Conservation (phyloP, 2,113 vertebrate species). For the Chloroceryle aenea region DNA sequence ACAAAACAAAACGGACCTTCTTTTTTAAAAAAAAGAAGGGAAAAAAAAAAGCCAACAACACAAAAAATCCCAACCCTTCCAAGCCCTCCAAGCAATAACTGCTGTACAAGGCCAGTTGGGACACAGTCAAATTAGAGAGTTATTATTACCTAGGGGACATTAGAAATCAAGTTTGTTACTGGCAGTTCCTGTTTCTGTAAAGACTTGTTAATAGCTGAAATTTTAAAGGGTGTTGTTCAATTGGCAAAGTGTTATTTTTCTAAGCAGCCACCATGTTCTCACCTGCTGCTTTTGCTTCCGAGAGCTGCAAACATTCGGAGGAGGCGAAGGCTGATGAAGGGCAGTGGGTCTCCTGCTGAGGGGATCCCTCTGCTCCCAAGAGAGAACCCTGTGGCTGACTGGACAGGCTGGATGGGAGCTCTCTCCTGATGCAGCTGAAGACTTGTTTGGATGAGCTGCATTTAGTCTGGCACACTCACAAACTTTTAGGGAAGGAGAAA, state of each 20-base stretch:
- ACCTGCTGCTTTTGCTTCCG: slow-evolving; percentile 36
- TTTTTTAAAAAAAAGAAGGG: not conserved
- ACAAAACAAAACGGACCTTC: not conserved
- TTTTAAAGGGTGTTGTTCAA: slow-evolving; percentile 75
- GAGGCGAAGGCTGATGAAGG: not conserved
- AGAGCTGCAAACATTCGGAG: slow-evolving; percentile 40
- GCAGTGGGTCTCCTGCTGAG: not conserved
- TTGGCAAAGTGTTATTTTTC: slow-evolving; percentile 73
- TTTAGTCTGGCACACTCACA: not conserved
- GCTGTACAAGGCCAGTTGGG: slow-evolving; percentile 64
- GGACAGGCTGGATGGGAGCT: not conserved
- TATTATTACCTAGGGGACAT: slow-evolving; percentile 78
- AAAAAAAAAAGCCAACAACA: not conserved
- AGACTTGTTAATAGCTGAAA: slow-evolving; percentile 74
- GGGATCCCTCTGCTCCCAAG: not conserved
- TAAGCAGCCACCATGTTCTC: slow-evolving; percentile 70
- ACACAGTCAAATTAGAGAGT: slow-evolving; percentile 75
- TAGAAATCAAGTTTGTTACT: slow-evolving; percentile 78
- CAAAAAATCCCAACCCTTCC: not conserved
- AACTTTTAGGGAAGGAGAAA: not conserved
- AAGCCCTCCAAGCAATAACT: slow-evolving; percentile 60
- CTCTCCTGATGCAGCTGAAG: not conserved
- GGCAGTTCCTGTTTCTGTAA: slow-evolving; percentile 75
- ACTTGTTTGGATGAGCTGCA: not conserved
- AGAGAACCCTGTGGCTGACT: not conserved